These are phyloP conservation scores for Callosobruchus maculatus DNA, from an alignment of 2,888 invertebrate species.

Conservation along the genomic window DNA sequence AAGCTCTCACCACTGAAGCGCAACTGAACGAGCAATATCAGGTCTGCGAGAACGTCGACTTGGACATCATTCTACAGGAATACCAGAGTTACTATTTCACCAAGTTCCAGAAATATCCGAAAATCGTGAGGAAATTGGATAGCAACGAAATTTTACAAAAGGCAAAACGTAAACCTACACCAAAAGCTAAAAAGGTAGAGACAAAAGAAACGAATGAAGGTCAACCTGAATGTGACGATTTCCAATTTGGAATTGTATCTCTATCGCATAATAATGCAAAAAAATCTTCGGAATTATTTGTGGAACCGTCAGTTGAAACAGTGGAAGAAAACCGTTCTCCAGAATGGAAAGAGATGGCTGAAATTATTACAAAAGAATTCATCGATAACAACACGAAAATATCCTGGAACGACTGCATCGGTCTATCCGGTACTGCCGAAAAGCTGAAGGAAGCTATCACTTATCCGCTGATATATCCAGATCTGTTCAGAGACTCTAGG, in stretches of 20 bases:
- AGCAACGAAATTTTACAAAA: constrained; percentile 17
- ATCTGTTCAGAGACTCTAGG: constrained; percentile 62
- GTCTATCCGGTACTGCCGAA: constrained; percentile 69
- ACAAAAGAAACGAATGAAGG: constrained; percentile 24
- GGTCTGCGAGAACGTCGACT: constrained; percentile 88
- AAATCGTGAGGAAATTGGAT: constrained; percentile 62
- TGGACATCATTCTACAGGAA: constrained; percentile 84
- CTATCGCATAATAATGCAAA: constrained; percentile 11
- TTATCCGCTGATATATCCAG: constrained; percentile 72
- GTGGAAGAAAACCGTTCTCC: constrained; percentile 40
- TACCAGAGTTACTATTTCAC: constrained; percentile 83
- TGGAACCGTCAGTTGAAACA: constrained; percentile 1
- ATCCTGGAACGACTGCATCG: constrained; percentile 76
- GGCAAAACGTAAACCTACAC: constrained; percentile 11
- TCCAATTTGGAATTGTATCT: constrained; percentile 33
- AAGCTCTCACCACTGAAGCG: constrained; percentile 67
- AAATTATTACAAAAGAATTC: constrained; percentile 62
- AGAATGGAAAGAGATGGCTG: constrained; percentile 65
- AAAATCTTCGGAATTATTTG: neutral
- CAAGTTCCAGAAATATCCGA: constrained; percentile 83
- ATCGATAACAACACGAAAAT: constrained; percentile 56
- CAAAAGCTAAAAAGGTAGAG: constrained; percentile 21
- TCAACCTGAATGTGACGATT: constrained; percentile 30
- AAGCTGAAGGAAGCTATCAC: constrained; percentile 83
- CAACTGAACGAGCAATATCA: constrained; percentile 64